phyloP scores from a whole-genome alignment of 2,797 vertebrate genomes.

The Semaprochilodus insignis region DNA sequence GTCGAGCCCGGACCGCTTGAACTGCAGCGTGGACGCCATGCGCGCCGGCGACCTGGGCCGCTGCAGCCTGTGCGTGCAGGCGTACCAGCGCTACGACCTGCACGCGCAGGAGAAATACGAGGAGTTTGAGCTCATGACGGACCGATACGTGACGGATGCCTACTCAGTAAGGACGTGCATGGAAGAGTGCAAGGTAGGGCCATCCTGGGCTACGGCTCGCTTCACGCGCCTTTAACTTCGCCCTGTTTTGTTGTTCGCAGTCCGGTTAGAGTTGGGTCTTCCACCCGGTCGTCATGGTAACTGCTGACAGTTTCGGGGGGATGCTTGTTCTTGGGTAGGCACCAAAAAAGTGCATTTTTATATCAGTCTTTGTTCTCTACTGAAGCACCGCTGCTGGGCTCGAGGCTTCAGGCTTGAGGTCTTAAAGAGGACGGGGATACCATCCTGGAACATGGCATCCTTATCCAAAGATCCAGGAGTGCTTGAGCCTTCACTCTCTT shows the following conservation, averaged over 20 bases:
- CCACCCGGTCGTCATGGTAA: slow-evolving; percentile 78
- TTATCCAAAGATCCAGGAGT: neutral
- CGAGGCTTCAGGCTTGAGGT: neutral
- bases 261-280: slow-evolving; percentile 63
- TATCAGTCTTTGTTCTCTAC: neutral
- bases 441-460: neutral
- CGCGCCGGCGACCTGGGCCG: slow-evolving; percentile 78
- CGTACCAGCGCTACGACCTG: slow-evolving; percentile 93
- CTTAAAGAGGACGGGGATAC: neutral
- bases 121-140: slow-evolving; percentile 93
- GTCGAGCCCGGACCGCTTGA: slow-evolving; percentile 89
- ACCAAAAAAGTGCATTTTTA: slow-evolving; percentile 28
- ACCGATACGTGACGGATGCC: slow-evolving; percentile 92
- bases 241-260: slow-evolving; percentile 43
- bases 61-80: slow-evolving; percentile 92
- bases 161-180: slow-evolving; percentile 97
- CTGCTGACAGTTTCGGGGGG: slow-evolving; percentile 76
- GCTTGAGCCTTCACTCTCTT: neutral
- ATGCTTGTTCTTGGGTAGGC: slow-evolving; percentile 61
- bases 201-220: neutral
- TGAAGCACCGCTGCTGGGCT: neutral
- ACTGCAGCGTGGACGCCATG: slow-evolving; percentile 93
- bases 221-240: neutral
- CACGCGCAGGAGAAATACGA: slow-evolving; percentile 97
- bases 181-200: slow-evolving; percentile 96